A percentile compares a stretch with the other conserved stretches of the same genome.
phyloP scores from a whole-genome alignment of 2,113 vertebrate species.

The Burhinus oedicnemus region DNA sequence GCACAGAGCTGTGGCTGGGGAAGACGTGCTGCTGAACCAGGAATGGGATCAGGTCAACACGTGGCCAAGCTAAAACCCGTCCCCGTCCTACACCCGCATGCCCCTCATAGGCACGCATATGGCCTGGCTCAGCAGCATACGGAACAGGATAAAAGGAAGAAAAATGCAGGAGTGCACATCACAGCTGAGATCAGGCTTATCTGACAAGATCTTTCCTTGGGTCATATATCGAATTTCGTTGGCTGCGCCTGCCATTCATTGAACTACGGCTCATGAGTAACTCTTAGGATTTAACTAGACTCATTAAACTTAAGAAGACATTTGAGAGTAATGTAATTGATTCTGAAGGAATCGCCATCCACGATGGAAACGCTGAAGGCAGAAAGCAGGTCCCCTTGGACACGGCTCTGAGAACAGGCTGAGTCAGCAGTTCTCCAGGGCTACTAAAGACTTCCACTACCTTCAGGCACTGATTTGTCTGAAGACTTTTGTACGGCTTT shows the following conservation, averaged over 20 bases:
- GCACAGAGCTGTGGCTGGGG: neutral
- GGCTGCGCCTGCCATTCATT: neutral
- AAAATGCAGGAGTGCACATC: neutral
- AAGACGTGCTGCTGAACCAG: neutral
- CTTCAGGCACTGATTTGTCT: slow-evolving; percentile 77
- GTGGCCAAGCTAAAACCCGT: neutral
- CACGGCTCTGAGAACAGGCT: neutral
- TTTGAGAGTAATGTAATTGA: slow-evolving; percentile 63
- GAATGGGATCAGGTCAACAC: neutral
- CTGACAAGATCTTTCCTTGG: neutral
- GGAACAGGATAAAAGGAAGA: neutral
- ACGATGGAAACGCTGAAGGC: slow-evolving; percentile 38
- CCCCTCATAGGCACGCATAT: neutral
- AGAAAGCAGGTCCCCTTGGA: slow-evolving; percentile 16
- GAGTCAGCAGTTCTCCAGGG: slow-evolving; percentile 69
- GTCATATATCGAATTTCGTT: neutral
- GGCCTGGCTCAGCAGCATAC: neutral
- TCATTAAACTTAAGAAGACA: slow-evolving; percentile 53
- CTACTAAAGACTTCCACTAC: slow-evolving; percentile 72
- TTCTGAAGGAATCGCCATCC: slow-evolving; percentile 55
- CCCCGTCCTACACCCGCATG: fast-evolving
- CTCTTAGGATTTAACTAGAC: slow-evolving; percentile 34
- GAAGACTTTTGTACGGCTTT: slow-evolving; percentile 68
- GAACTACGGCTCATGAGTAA: slow-evolving; percentile 4
- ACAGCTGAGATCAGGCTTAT: neutral